Evolutionary conservation across 2,113 vertebrate species (phyloP).

Genomic region (Picathartes gymnocephalus): DNA sequence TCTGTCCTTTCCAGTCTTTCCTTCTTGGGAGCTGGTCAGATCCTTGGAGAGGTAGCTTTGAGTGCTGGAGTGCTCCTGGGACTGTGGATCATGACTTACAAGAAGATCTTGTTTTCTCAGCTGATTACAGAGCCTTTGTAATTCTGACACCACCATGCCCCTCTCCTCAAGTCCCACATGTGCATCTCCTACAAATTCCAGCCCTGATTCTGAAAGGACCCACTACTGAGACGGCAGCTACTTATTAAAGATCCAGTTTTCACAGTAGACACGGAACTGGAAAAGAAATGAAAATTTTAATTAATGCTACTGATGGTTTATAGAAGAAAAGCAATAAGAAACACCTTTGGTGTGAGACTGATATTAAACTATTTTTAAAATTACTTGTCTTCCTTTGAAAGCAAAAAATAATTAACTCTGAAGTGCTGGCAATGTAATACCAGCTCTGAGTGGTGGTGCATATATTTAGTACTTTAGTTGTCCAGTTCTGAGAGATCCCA

Average conservation of each 20-base stretch:
- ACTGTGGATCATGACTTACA: not conserved
- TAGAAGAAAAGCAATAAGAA: constrained; percentile 17
- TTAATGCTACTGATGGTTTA: not conserved
- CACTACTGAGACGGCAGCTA: not conserved
- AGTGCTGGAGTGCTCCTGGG: not conserved
- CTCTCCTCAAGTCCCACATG: not conserved
- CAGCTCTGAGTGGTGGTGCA: not conserved
- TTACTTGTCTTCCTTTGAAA: constrained; percentile 12
- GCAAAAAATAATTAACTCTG: constrained; percentile 38
- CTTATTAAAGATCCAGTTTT: not conserved
- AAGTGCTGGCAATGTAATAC: not conserved
- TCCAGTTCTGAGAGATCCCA: not conserved
- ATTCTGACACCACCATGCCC: not conserved
- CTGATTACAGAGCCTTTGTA: not conserved
- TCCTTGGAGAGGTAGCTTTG: not conserved
- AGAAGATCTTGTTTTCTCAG: not conserved
- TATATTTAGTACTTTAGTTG: not conserved
- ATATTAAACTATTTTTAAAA: constrained; percentile 19
- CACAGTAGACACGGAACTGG: not conserved
- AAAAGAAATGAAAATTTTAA: not conserved
- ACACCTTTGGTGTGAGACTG: not conserved
- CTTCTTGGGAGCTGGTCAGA: not conserved
- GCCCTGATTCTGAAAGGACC: not conserved
- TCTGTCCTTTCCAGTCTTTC: not conserved
- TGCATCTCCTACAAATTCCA: not conserved